Conservation (phyloP, 2,888 invertebrate genomes). For the Protodeltote pygarga region DNA sequence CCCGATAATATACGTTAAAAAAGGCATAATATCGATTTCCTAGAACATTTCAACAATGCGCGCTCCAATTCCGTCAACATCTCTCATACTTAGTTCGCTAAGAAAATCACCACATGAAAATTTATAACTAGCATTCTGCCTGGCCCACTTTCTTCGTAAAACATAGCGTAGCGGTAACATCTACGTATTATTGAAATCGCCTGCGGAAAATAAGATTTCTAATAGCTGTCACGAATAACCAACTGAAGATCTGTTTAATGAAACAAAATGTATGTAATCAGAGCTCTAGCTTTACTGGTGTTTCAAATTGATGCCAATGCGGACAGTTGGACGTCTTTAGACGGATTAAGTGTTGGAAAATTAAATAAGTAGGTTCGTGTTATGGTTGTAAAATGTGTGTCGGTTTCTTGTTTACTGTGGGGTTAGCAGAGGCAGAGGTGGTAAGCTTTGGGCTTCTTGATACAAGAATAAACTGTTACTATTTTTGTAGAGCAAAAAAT, state of each 20-base stretch:
- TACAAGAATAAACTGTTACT: too few species aligned
- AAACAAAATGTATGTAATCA: slow-evolving; percentile 9
- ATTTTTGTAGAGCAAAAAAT: too few species aligned
- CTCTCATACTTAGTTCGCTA: not conserved
- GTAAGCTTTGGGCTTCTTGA: too few species aligned
- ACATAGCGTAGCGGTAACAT: slow-evolving; percentile 33
- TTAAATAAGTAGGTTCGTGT: slow-evolving; percentile 8
- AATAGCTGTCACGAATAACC: slow-evolving; percentile 35
- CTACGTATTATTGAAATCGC: slow-evolving; percentile 56
- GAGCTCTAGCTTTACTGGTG: slow-evolving; percentile 18
- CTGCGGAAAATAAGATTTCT: slow-evolving; percentile 60
- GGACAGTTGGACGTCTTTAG: slow-evolving; percentile 11
- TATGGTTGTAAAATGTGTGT: too few species aligned
- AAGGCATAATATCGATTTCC: too few species aligned
- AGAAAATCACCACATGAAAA: slow-evolving; percentile 43
- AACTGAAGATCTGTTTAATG: slow-evolving; percentile 2
- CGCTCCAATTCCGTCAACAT: slow-evolving; percentile 3
- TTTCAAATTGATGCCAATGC: slow-evolving; percentile 24
- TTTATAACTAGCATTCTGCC: slow-evolving; percentile 20
- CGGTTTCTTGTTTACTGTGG: slow-evolving; percentile 11
- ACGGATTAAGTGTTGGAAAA: slow-evolving; percentile 38
- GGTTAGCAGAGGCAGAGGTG: too few species aligned
- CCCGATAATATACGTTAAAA: too few species aligned
- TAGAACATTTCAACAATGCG: slow-evolving; percentile 3
- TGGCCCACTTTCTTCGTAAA: slow-evolving; percentile 49